Evolutionary conservation across 2,888 invertebrate genomes (phyloP).

Genomic region (Abrostola triplasia): DNA sequence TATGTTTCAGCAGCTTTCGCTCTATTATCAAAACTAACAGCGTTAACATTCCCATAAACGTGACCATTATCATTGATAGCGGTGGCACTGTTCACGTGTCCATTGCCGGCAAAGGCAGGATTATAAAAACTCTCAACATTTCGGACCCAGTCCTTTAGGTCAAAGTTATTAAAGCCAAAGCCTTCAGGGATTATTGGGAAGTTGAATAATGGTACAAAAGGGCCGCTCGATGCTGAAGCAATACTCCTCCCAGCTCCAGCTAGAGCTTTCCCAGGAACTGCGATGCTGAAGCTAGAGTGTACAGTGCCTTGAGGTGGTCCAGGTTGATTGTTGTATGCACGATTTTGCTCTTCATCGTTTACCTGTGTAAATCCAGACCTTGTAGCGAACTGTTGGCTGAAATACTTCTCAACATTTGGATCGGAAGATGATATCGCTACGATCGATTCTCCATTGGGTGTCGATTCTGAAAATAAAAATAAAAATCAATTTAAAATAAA

Average conservation of each 20-base stretch:
- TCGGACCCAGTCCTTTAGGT: conserved; percentile 67
- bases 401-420: conserved; percentile 68
- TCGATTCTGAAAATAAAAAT: conserved; percentile 63
- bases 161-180: conserved; percentile 50
- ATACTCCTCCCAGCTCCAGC: conserved; percentile 70
- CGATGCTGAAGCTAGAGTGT: conserved; percentile 64
- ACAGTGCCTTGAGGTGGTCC: conserved; percentile 34
- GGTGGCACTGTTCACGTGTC: conserved; percentile 60
- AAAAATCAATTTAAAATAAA: too few species aligned
- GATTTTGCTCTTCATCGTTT: conserved; percentile 32
- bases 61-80: conserved; percentile 74
- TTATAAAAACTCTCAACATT: conserved; percentile 68
- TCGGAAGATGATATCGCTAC: conserved; percentile 74
- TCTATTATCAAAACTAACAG: conserved; percentile 65
- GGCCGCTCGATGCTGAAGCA: conserved; percentile 59
- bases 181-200: conserved; percentile 63
- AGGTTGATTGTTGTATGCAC: conserved; percentile 32
- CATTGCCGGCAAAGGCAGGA: conserved; percentile 60
- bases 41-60: conserved; percentile 70
- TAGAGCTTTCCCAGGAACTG: conserved; percentile 62
- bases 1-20: conserved; percentile 38
- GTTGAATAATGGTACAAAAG: conserved; percentile 65
- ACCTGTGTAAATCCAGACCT: conserved; percentile 49
- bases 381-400: conserved; percentile 53
- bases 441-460: conserved; percentile 70